Base-by-base conservation (phyloP, 2,888 invertebrate species). In the Aplocera efformata region DNA sequence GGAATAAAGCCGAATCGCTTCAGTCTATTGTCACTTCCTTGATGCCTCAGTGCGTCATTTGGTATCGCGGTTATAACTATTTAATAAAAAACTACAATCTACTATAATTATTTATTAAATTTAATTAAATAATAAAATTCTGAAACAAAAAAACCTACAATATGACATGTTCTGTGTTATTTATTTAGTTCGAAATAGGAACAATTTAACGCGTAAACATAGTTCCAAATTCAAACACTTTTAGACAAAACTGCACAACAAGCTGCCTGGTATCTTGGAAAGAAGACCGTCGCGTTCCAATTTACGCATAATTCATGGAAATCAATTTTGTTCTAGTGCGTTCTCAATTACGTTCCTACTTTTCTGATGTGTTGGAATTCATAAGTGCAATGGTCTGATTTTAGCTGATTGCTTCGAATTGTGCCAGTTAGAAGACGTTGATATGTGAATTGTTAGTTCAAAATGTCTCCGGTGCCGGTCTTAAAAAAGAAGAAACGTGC, bases 381-480 rank as follows among this genome's bases (percentile, higher is more conserved):
- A 32, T 52, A 49, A 36, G 44, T 41, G 42, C 55, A 42, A 53
- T 47, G 45, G 32, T 42, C 27, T 41, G 29, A 44, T 34, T 37
- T 9, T 22, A 48, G 29, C n/a, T 42, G 32, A 47, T 34, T 36
- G 10, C 29, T 40, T 32, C 7, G 17, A 30, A 34, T 30, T 9
- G 13, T 32, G 30, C 7, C 11, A 35, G 33, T 29, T 33, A 30
- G 21, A 32, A 35, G 22, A 21, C 10, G 7, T 5, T 39, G 28
- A 10, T n/a, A 40, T 40, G 40, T 36, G 25, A 40, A 10, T 22
- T 26, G 27, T 11, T 20, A 25, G 44, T 41, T 13, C 26, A 44
- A 51, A 48, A 76, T 75, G 73, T 69, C 74, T 53, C 73, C 75
- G 48, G 50, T 72, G 38, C 45, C 58, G 7, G 67, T 60, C 8